A percentile compares a stretch with the other conserved stretches of the same genome.
phyloP scores from a whole-genome alignment of 2,888 invertebrate genomes.

The Trachelus troglodyta region DNA sequence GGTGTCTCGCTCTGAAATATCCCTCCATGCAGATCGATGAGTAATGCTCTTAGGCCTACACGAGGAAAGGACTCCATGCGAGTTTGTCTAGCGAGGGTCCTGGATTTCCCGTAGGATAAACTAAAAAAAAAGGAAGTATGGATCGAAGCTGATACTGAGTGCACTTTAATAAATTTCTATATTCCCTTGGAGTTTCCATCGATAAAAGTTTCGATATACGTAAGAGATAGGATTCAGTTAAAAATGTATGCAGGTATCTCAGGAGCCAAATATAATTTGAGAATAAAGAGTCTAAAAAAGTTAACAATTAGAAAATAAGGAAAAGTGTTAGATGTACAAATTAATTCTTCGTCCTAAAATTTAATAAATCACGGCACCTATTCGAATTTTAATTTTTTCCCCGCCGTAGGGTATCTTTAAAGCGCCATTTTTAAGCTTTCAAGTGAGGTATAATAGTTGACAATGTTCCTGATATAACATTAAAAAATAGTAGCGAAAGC shows the following conservation, averaged over 20 bases:
- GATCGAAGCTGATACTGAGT: background rate
- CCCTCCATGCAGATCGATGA: slow-evolving; percentile 20
- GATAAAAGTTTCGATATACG: background rate
- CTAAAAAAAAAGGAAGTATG: background rate
- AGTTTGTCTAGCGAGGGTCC: background rate
- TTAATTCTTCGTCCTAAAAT: no score
- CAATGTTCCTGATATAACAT: no score
- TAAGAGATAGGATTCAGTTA: background rate
- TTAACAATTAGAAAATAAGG: background rate
- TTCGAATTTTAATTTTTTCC: no score
- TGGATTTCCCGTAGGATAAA: background rate
- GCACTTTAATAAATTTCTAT: slow-evolving; percentile 2
- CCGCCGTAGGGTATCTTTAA: no score
- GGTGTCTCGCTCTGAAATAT: slow-evolving; percentile 10
- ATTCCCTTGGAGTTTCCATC: background rate
- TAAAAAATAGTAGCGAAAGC: no score
- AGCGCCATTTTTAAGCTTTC: no score
- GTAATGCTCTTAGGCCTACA: slow-evolving; percentile 18
- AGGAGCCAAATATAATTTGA: background rate
- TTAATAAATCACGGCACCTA: no score
- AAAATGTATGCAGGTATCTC: background rate
- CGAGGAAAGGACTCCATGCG: background rate
- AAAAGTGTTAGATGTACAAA: no score
- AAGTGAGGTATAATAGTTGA: no score
- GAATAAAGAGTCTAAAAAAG: background rate